Evolutionary conservation across 2,797 vertebrate species (phyloP).

Genomic region (Pseudochromis fuscus): DNA sequence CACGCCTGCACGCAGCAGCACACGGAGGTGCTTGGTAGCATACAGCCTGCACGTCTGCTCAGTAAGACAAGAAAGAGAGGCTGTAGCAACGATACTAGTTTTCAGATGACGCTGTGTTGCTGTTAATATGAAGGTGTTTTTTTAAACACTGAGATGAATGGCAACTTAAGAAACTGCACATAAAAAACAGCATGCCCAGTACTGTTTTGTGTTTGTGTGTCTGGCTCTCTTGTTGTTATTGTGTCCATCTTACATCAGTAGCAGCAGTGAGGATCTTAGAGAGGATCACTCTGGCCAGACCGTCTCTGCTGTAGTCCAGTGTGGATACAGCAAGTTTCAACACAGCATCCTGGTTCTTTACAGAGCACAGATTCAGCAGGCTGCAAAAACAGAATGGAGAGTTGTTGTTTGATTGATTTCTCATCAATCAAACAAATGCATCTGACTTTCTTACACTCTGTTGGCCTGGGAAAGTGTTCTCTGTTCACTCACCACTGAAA

Average conservation of each 20-base stretch:
- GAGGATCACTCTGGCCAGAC: conserved; percentile 96
- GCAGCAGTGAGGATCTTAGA: conserved; percentile 98
- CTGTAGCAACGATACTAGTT: no score
- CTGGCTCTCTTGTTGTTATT: background rate
- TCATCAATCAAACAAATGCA: background rate
- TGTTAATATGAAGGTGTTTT: no score
- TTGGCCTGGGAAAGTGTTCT: background rate
- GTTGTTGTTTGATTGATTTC: background rate
- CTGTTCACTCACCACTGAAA: conserved; percentile 93
- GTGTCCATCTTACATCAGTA: conserved; percentile 90
- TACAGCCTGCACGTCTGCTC: conserved; percentile 93
- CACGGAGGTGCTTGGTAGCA: conserved; percentile 96
- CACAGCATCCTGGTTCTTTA: conserved; percentile 98
- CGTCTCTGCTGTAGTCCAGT: conserved; percentile 98
- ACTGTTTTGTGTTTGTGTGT: background rate
- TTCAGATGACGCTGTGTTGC: no score
- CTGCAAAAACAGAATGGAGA: conserved; percentile 76
- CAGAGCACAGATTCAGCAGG: conserved; percentile 96
- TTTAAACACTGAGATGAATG: background rate
- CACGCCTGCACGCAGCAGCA: conserved; percentile 94
- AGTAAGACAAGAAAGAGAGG: conserved; percentile 23
- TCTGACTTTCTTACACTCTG: background rate
- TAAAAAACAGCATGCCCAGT: background rate
- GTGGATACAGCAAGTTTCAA: conserved; percentile 97
- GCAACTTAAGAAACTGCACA: background rate